These are phyloP conservation scores for Lepidocolaptes lacrymiger DNA, from an alignment of 2,797 vertebrate genomes.

Conservation along the genomic window DNA sequence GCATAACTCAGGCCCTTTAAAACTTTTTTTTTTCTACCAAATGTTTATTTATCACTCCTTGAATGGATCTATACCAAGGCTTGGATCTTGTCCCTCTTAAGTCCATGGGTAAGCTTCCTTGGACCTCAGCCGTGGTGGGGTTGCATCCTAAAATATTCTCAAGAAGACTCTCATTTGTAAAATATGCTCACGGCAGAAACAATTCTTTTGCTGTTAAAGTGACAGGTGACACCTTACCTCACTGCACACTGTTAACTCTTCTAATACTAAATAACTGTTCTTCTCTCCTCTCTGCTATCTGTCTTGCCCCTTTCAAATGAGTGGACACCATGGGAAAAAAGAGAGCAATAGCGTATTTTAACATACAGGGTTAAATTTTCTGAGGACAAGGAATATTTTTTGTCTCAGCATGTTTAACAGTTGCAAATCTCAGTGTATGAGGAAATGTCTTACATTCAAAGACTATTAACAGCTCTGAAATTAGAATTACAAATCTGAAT, in stretches of 20 bases:
- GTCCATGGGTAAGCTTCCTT: background rate
- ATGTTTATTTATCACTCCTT: background rate
- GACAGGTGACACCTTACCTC: background rate
- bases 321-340: background rate
- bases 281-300: background rate
- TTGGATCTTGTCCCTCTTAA: background rate
- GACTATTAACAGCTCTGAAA: slow-evolving; percentile 50
- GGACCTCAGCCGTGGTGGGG: background rate
- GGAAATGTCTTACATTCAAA: slow-evolving; percentile 24
- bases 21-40: background rate
- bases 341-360: background rate
- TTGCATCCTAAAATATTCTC: background rate
- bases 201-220: background rate
- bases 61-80: background rate
- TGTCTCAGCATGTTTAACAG: slow-evolving; percentile 24
- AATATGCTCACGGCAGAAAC: background rate
- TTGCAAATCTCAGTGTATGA: slow-evolving; percentile 24
- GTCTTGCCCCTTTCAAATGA: background rate
- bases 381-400: background rate
- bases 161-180: background rate
- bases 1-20: background rate
- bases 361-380: background rate
- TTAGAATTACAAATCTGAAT: slow-evolving; percentile 33
- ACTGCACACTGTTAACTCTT: background rate
- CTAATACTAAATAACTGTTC: background rate